Conservation (phyloP, 2,888 invertebrate species). For the Stenurella melanura region DNA sequence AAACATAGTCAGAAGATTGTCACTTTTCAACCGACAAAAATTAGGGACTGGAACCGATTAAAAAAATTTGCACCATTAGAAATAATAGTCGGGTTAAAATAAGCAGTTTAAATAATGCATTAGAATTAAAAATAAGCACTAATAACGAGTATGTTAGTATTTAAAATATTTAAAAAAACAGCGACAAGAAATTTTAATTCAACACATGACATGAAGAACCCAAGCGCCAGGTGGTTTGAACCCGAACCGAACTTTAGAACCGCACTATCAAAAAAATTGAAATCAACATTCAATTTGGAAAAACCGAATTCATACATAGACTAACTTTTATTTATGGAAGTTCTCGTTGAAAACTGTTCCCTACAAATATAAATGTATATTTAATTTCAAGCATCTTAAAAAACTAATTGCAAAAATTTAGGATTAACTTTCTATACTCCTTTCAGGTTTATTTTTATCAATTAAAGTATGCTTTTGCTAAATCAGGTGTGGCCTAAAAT, state of each 20-base stretch:
- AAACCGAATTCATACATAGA: slow-evolving; percentile 42
- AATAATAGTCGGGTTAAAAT: slow-evolving; percentile 38
- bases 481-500: no score
- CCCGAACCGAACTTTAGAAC: slow-evolving; percentile 71
- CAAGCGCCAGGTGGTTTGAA: slow-evolving; percentile 70
- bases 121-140: slow-evolving; percentile 35
- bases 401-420: no score
- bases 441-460: no score
- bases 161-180: slow-evolving; percentile 32
- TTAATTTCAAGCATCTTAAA: no score
- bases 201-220: slow-evolving; percentile 60
- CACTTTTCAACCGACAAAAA: slow-evolving; percentile 58
- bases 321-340: slow-evolving; percentile 25
- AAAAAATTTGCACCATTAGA: slow-evolving; percentile 40
- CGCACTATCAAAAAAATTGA: slow-evolving; percentile 36
- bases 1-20: slow-evolving; percentile 60
- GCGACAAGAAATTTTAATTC: slow-evolving; percentile 40
- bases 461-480: no score
- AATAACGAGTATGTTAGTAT: slow-evolving; percentile 43
- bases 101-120: slow-evolving; percentile 31
- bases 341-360: no score
- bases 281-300: slow-evolving; percentile 2
- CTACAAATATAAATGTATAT: no score
- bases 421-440: no score
- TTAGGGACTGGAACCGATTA: slow-evolving; percentile 71